Base-by-base conservation (phyloP, 1,140 invertebrate species). In the Drosophila rufa region DNA sequence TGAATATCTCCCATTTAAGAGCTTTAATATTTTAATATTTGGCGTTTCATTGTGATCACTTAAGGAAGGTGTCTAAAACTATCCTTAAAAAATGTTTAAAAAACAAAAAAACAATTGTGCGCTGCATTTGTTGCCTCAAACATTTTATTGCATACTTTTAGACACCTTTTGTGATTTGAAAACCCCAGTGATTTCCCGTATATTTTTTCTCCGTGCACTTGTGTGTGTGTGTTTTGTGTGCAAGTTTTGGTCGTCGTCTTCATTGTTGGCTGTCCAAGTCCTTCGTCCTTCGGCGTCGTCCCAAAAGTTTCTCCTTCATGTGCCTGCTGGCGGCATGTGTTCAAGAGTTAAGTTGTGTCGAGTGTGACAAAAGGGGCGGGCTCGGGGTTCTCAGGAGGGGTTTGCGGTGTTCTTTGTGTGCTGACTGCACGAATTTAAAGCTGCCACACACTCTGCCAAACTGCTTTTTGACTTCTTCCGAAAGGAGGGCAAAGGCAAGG, bases 261-360 rank as follows among this genome's bases (percentile, higher is more conserved):
- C 82, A 81, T 84, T 85, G 82, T 82, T 83, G 80, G 64, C 53
- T 79, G 57, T 74, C 64, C 66, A 59, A 59, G 53, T 78, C 76
- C 46, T 56, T 56, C 36, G 53, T 56, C 53, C 19, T 56, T 65
- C 50, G 67, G 68, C 82, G 56, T 75, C 82, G 60, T 74, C 82
- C 83, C 65, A 87, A 87, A 87, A 87, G 85, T 87, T 87, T 84
- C 85, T 74, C 80, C 78, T 80, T 69, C 64, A 79, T 87, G 84
- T 89, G 84, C 84, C 83, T 87, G 83, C 85, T 90, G 84, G 84
- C 84, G 85, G 84, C 84, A 87, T 90, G 85, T 87, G 84, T 89
- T 87, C 80, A 80, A 89, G 81, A 87, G 80, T 90, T 90, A 87
- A 87, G 84, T 87, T 87, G 76, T 83, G 78, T 80, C 80, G 65